Evolutionary conservation across 2,888 invertebrate species (phyloP).

Genomic region (Sinopyrophorus schimmeli): DNA sequence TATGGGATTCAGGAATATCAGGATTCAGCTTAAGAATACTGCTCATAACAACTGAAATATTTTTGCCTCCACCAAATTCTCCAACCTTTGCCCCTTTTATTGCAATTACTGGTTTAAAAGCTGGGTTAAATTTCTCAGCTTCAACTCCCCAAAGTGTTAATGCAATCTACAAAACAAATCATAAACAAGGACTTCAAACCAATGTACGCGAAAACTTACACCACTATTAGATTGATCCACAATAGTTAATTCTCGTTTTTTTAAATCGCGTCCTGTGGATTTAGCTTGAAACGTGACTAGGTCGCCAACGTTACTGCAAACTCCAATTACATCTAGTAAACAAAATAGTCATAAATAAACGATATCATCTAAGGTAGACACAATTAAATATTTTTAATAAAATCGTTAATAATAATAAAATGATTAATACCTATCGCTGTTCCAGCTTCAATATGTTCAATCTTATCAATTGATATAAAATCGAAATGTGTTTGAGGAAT

Average conservation of each 20-base stretch:
- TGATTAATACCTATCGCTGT: conserved; percentile 76
- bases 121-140: conserved; percentile 82
- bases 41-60: conserved; percentile 58
- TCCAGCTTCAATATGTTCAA: conserved; percentile 70
- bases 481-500: conserved; percentile 80
- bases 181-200: no score
- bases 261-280: conserved; percentile 78
- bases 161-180: conserved; percentile 58
- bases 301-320: conserved; percentile 76
- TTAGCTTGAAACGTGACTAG: conserved; percentile 72
- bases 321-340: conserved; percentile 81
- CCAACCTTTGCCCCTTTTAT: conserved; percentile 82
- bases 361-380: neutral
- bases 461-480: conserved; percentile 73
- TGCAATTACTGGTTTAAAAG: conserved; percentile 74
- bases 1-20: conserved; percentile 83
- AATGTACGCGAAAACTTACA: conserved; percentile 59
- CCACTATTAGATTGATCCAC: conserved; percentile 83
- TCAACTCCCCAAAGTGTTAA: conserved; percentile 91
- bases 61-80: conserved; percentile 86
- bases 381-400: neutral
- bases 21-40: conserved; percentile 80
- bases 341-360: neutral
- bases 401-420: no score
- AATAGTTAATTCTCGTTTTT: conserved; percentile 84